Conservation (phyloP, 2,797 vertebrate genomes). For the Brachyalestes nurse region DNA sequence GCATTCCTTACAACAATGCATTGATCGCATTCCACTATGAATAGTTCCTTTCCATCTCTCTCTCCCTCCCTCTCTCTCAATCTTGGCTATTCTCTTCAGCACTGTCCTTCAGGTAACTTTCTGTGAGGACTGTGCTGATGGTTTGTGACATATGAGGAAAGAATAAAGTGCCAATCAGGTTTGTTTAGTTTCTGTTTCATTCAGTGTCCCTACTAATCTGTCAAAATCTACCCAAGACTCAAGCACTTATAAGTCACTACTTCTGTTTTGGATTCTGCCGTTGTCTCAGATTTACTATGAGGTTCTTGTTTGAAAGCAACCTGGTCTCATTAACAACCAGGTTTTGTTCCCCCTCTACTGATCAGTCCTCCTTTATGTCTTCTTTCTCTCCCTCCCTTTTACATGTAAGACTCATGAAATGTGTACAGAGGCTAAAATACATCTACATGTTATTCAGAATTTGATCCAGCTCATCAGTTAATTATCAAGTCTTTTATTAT, state of each 20-base stretch:
- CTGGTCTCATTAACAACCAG: no score
- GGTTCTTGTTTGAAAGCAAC: no score
- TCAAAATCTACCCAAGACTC: neutral
- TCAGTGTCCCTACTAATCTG: neutral
- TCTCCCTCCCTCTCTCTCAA: neutral
- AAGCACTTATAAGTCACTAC: no score
- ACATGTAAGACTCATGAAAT: neutral
- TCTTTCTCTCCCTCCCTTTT: neutral
- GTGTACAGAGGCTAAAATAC: neutral
- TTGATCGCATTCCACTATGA: neutral
- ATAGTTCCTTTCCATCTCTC: no score
- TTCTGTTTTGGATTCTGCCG: no score
- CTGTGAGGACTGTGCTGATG: neutral
- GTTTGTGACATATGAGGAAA: neutral
- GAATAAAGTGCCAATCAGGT: neutral
- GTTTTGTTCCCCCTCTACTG: neutral
- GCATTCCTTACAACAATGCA: neutral
- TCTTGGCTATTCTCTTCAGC: neutral
- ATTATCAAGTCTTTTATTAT: neutral
- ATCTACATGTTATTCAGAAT: no score
- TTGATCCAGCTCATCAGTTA: neutral
- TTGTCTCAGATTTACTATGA: no score
- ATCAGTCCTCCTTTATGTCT: neutral
- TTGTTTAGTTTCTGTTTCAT: conserved; percentile 16
- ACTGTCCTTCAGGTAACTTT: neutral